A percentile compares a stretch with the other conserved stretches of the same genome.
These are phyloP conservation scores for Harpagifer antarcticus DNA, from an alignment of 2,797 vertebrate species.

Conservation along the genomic window DNA sequence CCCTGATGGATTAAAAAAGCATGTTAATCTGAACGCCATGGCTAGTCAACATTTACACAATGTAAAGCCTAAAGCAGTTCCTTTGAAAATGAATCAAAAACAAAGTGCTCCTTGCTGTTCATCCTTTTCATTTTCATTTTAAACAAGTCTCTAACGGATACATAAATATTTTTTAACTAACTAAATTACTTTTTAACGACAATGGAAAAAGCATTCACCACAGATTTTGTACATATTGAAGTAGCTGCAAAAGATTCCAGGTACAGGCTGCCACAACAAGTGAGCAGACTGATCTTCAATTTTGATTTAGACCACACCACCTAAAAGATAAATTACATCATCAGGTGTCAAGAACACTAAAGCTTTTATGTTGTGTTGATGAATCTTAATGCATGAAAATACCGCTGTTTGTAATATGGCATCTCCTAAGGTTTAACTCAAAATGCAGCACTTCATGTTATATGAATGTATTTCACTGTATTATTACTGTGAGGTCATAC, in stretches of 20 bases:
- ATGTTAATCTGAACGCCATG: background rate
- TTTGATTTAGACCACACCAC: background rate
- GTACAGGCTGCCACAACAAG: background rate
- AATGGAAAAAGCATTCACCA: background rate
- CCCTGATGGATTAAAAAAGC: conserved; percentile 39
- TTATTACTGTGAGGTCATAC: background rate
- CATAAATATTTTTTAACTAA: too few relatives aligned
- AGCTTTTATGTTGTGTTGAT: background rate
- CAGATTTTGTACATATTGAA: background rate
- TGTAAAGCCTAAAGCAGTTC: conserved; percentile 25
- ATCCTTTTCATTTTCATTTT: conserved; percentile 10
- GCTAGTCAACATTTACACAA: conserved; percentile 27
- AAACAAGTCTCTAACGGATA: too few relatives aligned
- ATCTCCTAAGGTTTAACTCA: background rate
- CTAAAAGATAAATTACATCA: background rate
- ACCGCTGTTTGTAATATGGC: background rate
- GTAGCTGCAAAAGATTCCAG: background rate
- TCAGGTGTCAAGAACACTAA: background rate
- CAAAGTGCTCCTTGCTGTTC: conserved; percentile 29
- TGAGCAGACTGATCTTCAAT: background rate
- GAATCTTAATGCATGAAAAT: background rate
- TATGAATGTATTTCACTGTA: background rate
- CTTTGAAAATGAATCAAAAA: conserved; percentile 44
- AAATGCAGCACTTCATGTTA: background rate
- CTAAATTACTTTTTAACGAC: too few relatives aligned